Evolutionary conservation across 2,113 vertebrate genomes (phyloP), one percentile per base, ranked within the genome.

Genomic region (Aleadryas rufinucha): DNA sequence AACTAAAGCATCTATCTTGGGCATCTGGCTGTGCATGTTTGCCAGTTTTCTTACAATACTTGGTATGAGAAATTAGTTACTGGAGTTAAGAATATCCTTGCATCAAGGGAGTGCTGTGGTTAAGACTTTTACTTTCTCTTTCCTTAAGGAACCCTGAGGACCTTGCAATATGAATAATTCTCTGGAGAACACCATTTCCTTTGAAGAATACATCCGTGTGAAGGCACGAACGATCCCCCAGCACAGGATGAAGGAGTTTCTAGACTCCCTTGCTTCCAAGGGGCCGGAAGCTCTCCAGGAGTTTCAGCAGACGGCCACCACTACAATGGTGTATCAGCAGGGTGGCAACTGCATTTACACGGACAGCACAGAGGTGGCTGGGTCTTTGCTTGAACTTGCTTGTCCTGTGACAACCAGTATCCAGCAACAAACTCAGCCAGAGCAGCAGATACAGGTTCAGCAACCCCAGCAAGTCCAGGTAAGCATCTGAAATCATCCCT

Each of bases 171-270:
- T 99, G 99, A 99, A 99, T 98, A 99, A 99, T 98, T 99, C 99
- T 97, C 98, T 99, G 98, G 99, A 99, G 97, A 99, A 99, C 97
- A 99, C 99, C 97, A 99, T 99, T 97, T 99, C 99, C 85, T 99
- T 99, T 97, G 99, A 99, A 97, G 99, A 99, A 93, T 99, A 99
- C 95, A 99, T 99, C 98, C 98, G 99, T 89, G 99, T 99, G 94
- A 99, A 99, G 97, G 99, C 99, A 1, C 99, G 99, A 96, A 99
- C 98, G 12, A 98, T 99, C 83, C 99, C 99, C 19, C 99, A 99
- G 95, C 99, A 99, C 98, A 99, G 99, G 97, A 99, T 99, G 99
- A 99, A 99, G 98, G 99, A 99, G 97, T 99, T 99, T 96, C 98
- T 99, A 97, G 99, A 99, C 96, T 99, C 99, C 28, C 97, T 99